These are phyloP conservation scores for Thalpophila matura DNA, from an alignment of 2,888 invertebrate species.

Conservation along the genomic window DNA sequence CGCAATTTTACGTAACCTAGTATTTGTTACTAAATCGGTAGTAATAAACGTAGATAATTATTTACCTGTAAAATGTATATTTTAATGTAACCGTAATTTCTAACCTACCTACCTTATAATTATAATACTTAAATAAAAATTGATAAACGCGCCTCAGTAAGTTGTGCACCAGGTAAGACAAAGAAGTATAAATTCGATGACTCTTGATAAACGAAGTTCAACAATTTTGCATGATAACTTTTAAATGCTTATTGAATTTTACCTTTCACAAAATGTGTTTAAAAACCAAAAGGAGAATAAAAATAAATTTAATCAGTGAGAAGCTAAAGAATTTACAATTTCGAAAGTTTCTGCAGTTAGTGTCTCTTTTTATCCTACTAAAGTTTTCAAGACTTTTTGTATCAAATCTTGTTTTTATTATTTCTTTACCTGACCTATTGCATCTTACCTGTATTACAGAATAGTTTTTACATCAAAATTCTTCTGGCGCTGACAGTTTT, in stretches of 20 bases:
- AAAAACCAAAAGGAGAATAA: neutral
- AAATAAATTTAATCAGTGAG: conserved; percentile 28
- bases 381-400: conserved; percentile 23
- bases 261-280: neutral
- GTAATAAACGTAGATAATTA: neutral
- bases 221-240: too few relatives aligned
- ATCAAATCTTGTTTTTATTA: conserved; percentile 14
- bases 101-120: conserved; percentile 8
- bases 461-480: conserved; percentile 56
- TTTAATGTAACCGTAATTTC: conserved; percentile 5
- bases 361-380: conserved; percentile 7
- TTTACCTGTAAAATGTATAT: conserved; percentile 2
- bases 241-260: neutral
- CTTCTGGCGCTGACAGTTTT: conserved; percentile 62
- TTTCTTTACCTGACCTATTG: conserved; percentile 37
- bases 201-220: too few relatives aligned
- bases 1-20: conserved; percentile 6
- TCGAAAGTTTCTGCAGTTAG: conserved; percentile 18
- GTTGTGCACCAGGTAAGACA: conserved; percentile 11
- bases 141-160: neutral
- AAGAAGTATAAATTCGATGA: conserved; percentile 26
- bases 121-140: neutral
- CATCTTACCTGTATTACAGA: conserved; percentile 18
- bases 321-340: conserved; percentile 23
- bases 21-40: conserved; percentile 40